Evolutionary conservation across 1,140 invertebrate genomes (phyloP).

Genomic region (Apis cerana): DNA sequence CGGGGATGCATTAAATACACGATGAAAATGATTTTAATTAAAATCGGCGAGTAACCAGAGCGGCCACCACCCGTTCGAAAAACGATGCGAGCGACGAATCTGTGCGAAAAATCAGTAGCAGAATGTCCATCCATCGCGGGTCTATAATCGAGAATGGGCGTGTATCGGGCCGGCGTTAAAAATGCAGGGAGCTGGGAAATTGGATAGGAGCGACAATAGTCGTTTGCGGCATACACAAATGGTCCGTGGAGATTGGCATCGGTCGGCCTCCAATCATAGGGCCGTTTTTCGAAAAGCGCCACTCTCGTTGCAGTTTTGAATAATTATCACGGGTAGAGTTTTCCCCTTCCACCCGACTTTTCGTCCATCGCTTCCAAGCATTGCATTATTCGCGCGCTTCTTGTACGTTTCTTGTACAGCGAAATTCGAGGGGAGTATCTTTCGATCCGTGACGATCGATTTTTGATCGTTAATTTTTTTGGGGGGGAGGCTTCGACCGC

Average conservation of each 20-base stretch:
- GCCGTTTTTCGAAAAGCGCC: conserved; percentile 25
- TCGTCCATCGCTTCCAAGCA: no score
- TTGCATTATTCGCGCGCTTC: no score
- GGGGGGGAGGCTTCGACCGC: no score
- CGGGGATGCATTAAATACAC: conserved; percentile 57
- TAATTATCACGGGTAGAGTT: conserved; percentile 30
- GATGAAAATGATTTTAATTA: conserved; percentile 65
- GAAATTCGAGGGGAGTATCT: no score
- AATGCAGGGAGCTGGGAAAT: conserved; percentile 48
- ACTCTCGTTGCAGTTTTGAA: conserved; percentile 25
- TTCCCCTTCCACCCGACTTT: background rate
- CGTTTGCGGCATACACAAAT: conserved; percentile 39
- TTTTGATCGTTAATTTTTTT: no score
- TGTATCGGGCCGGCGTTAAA: conserved; percentile 34
- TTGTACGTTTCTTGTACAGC: no score
- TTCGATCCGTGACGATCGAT: no score
- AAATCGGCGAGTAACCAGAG: conserved; percentile 54
- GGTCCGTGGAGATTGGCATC: conserved; percentile 49
- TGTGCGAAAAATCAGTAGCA: background rate
- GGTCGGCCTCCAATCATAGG: conserved; percentile 28
- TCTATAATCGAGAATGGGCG: conserved; percentile 22
- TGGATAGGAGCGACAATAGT: conserved; percentile 47
- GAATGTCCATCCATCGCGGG: background rate
- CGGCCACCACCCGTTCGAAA: background rate
- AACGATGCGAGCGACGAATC: no score